phyloP scores from a whole-genome alignment of 2,797 vertebrate species.

The Pseudotriccus pelzelni region DNA sequence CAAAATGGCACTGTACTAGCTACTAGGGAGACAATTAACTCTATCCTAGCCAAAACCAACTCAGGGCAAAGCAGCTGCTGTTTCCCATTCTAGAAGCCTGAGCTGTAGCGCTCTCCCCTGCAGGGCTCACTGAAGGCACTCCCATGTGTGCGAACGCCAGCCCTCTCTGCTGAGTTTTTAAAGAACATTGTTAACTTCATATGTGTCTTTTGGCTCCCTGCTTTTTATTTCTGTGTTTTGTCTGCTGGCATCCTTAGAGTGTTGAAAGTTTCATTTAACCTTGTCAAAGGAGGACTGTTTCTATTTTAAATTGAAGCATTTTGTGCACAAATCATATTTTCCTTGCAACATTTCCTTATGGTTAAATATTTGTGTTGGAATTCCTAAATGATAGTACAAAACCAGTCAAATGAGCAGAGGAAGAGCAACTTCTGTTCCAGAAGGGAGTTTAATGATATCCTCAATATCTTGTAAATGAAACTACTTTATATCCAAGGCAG shows the following conservation, averaged over 20 bases:
- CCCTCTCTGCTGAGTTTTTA: background rate
- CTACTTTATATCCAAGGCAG: background rate
- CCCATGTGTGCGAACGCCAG: rapidly evolving
- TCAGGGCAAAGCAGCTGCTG: background rate
- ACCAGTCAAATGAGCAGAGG: background rate
- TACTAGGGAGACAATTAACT: background rate
- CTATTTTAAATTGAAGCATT: slow-evolving; percentile 6
- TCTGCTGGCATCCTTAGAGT: background rate
- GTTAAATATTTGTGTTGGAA: slow-evolving; percentile 28
- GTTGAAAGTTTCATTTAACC: slow-evolving; percentile 46
- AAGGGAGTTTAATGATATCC: background rate
- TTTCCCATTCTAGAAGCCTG: background rate
- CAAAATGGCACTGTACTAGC: background rate
- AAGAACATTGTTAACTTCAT: slow-evolving; percentile 27
- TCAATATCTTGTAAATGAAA: background rate
- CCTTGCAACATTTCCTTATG: slow-evolving; percentile 6
- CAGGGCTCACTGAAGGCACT: background rate
- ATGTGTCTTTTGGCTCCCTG: slow-evolving; percentile 28
- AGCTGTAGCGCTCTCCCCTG: background rate
- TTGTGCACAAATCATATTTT: background rate
- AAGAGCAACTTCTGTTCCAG: background rate
- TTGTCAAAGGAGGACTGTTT: slow-evolving; percentile 17
- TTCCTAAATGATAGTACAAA: background rate
- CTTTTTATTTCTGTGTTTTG: slow-evolving; percentile 20
- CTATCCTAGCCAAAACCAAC: background rate